Base-by-base conservation (phyloP, 2,888 invertebrate genomes). In the Cacoxenus indagator region DNA sequence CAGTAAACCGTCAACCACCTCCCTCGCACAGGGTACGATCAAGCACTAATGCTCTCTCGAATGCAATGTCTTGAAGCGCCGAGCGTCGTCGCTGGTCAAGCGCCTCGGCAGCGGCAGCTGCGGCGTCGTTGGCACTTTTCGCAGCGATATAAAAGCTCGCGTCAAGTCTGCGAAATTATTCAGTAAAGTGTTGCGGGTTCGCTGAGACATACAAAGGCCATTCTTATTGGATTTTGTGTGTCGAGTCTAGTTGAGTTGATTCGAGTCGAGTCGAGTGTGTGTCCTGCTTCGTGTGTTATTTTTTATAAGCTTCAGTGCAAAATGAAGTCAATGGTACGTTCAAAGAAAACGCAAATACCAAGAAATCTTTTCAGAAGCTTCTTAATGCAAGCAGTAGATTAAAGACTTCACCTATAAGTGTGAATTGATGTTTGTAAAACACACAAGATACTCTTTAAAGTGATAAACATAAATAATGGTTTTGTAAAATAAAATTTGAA, bases 311-410 rank as follows among this genome's bases (percentile, higher is more conserved):
- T 24, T 64, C 27, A 62, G 78, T 83, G 79, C 79, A 83, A 85
- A 83, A 88, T 88, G 87, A 88, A 87, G 81, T 87, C 84, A 74
- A 85, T 88, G 87, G 87, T 88, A 87, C 84, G 87, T 87, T 74
- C 31, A 66, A 14, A 45, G 14, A 57, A 48, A 66, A 70, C 48
- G 45, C 68, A 75, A 59, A 27, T 68, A 65, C n/a, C 37, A 11
- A 11, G 37, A 11, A 37, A 11, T 37, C 8, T 14, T 37, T 37
- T 37, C 37, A 37, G 14, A 37, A 11, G 37, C 14, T 37, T 14
- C 8, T 2, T 1, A 37, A 37, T 11, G 2, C 2, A 37, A 37
- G 37, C 14, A 37, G 14, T 37, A 37, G 37, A 11, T 37, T 4
- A 37, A 37, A 37, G 37, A 37, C 14, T 2, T 37, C 37, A 37